phyloP scores from a whole-genome alignment of 2,797 vertebrate genomes.

The Catharus ustulatus region DNA sequence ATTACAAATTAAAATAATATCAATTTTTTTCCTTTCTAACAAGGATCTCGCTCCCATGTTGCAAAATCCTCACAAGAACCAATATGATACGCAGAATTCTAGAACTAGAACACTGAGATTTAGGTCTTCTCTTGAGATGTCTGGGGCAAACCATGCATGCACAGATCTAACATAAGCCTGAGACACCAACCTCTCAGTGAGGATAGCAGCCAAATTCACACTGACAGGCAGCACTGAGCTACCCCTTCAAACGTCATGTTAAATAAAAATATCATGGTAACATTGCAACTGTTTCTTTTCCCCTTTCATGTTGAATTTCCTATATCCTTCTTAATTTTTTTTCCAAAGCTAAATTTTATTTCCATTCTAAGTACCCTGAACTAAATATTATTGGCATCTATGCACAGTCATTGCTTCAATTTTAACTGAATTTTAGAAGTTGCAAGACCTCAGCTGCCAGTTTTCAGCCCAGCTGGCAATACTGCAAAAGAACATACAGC shows the following conservation, averaged over 20 bases:
- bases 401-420: not conserved
- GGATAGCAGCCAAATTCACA: not conserved
- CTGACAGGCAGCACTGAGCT: conserved; percentile 23
- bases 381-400: not conserved
- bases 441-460: not conserved
- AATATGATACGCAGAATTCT: not conserved
- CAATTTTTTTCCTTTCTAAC: not conserved
- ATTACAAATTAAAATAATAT: not conserved
- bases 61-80: not conserved
- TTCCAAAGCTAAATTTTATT: not conserved
- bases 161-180: not conserved
- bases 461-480: not conserved
- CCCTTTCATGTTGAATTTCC: not conserved
- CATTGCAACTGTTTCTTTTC: conserved; percentile 3
- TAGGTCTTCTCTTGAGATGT: not conserved
- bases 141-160: not conserved
- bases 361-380: not conserved
- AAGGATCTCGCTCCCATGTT: not conserved
- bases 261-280: conserved; percentile 33
- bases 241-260: conserved; percentile 9
- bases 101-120: not conserved
- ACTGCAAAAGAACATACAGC: not conserved
- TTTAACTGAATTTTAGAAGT: not conserved
- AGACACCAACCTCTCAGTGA: not conserved
- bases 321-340: not conserved